A percentile compares a stretch with the other conserved stretches of the same genome.
Conservation (phyloP, 1,140 invertebrate genomes). For the Copidosoma floridanum region DNA sequence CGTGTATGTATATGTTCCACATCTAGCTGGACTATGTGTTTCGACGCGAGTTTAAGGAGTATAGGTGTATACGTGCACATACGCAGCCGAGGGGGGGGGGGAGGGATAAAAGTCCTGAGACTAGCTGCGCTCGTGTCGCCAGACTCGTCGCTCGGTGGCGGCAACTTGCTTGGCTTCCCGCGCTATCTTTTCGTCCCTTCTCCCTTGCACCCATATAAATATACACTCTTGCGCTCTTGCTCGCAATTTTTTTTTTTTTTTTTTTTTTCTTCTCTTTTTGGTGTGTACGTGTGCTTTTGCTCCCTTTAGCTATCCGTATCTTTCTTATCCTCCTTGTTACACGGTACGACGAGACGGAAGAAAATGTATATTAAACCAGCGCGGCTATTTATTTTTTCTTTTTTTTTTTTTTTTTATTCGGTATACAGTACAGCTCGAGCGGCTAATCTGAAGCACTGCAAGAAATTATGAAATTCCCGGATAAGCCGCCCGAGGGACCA, state of each 20-base stretch:
- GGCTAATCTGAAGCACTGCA: too few species aligned
- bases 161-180: neutral
- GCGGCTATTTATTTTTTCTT: too few species aligned
- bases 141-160: neutral
- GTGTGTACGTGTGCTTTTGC: neutral
- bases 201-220: neutral
- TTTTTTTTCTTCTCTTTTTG: neutral
- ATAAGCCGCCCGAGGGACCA: too few species aligned
- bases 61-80: too few species aligned
- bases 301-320: neutral
- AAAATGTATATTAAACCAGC: too few species aligned
- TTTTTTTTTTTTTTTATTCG: neutral
- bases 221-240: neutral
- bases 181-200: neutral
- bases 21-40: conserved; percentile 9
- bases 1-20: too few species aligned
- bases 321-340: conserved; percentile 12
- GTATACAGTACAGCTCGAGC: too few species aligned
- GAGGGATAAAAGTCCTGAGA: conserved; percentile 19
- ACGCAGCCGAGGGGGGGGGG: too few species aligned
- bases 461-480: too few species aligned
- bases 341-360: too few species aligned
- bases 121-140: neutral
- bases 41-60: conserved; percentile 19
- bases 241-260: neutral